phyloP scores from a whole-genome alignment of 2,888 invertebrate genomes.

The Bimastos eiseni region DNA sequence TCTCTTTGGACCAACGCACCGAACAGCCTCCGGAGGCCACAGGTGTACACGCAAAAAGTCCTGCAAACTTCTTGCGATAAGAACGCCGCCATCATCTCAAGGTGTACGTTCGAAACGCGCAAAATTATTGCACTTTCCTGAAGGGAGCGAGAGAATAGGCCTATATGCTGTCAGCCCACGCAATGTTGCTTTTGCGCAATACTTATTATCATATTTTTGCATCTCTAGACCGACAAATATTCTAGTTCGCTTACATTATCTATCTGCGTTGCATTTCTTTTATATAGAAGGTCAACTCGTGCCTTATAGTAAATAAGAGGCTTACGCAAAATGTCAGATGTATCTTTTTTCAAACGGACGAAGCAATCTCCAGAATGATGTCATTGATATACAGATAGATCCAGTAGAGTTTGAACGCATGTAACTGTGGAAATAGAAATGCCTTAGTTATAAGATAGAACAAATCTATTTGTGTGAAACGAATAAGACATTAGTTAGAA shows the following conservation, averaged over 20 bases:
- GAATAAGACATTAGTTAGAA: no score
- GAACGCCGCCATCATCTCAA: not conserved
- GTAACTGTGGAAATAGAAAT: no score
- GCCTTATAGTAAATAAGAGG: not conserved
- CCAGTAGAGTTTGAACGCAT: no score
- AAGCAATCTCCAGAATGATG: not conserved
- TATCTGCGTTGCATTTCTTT: not conserved
- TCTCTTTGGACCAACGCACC: not conserved
- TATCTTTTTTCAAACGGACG: no score
- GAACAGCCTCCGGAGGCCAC: conserved; percentile 13
- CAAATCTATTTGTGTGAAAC: not conserved
- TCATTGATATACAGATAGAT: no score
- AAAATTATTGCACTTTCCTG: not conserved
- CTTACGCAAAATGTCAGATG: no score
- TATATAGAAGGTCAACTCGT: not conserved
- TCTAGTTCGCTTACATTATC: not conserved
- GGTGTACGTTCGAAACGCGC: not conserved
- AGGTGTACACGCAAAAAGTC: not conserved
- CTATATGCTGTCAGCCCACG: no score
- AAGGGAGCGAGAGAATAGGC: not conserved
- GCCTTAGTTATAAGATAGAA: no score
- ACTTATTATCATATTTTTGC: no score
- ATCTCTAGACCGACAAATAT: no score
- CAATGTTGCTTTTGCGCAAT: not conserved
- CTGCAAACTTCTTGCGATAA: not conserved